Conservation (phyloP, 2,797 vertebrate genomes). For the Echiichthys vipera region DNA sequence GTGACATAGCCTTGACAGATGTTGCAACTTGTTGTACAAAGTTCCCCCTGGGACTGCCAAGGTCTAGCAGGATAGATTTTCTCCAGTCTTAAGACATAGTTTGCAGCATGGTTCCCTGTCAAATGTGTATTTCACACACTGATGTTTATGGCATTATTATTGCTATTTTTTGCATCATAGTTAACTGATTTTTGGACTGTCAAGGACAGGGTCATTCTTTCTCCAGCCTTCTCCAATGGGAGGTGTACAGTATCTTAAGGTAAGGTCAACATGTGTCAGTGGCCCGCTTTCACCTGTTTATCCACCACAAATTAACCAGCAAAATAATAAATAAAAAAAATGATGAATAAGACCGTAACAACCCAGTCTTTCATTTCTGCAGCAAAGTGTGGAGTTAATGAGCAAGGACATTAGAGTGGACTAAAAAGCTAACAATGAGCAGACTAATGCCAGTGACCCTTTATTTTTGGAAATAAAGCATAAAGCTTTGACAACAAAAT, state of each 20-base stretch:
- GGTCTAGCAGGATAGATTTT: conserved; percentile 26
- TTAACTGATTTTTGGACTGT: conserved; percentile 15
- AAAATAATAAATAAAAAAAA: conserved; percentile 34
- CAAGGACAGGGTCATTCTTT: conserved; percentile 17
- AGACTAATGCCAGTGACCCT: conserved; percentile 16
- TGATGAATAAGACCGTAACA: conserved; percentile 23
- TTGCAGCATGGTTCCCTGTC: not conserved
- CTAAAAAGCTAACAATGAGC: not conserved
- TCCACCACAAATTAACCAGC: conserved; percentile 31
- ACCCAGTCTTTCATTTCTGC: not conserved
- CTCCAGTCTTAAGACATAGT: conserved; percentile 17
- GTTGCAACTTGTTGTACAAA: conserved; percentile 16
- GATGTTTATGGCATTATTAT: conserved; percentile 1
- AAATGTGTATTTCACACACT: conserved; percentile 16
- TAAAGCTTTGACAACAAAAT: not conserved
- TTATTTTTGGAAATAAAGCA: conserved; percentile 21
- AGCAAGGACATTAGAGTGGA: conserved; percentile 8
- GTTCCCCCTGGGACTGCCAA: conserved; percentile 12
- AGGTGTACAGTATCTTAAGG: conserved; percentile 4
- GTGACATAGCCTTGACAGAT: conserved; percentile 35
- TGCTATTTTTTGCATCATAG: not conserved
- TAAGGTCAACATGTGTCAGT: conserved; percentile 42
- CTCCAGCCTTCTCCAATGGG: not conserved
- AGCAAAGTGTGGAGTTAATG: conserved; percentile 9
- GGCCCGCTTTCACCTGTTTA: not conserved